Evolutionary conservation across 1,140 invertebrate species (phyloP).

Genomic region (Palaemon carinicauda): DNA sequence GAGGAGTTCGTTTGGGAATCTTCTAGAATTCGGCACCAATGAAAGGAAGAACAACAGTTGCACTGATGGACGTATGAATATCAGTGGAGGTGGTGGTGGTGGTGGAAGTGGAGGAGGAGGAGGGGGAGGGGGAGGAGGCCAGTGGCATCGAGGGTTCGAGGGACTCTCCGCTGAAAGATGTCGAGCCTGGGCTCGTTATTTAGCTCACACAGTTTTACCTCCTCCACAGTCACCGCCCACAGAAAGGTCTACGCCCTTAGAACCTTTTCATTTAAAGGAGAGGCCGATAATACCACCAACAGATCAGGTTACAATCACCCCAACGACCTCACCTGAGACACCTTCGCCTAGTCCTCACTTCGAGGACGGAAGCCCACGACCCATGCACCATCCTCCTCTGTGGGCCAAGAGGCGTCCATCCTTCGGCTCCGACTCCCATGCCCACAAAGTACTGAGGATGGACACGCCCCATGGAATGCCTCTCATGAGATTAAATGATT

Average conservation of each 20-base stretch:
- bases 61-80: neutral
- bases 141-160: constrained; percentile 33
- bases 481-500: neutral
- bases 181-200: constrained; percentile 39
- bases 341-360: constrained; percentile 5
- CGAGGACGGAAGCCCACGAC: constrained; percentile 37
- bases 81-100: neutral
- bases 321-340: constrained; percentile 44
- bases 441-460: constrained; percentile 3
- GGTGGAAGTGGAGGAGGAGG: neutral
- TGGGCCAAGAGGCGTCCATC: constrained; percentile 39
- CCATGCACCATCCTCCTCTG: neutral
- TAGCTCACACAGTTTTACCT: constrained; percentile 25
- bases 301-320: constrained; percentile 23
- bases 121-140: neutral
- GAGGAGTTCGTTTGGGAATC: neutral
- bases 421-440: constrained; percentile 9
- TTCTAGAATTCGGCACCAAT: neutral
- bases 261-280: neutral
- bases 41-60: neutral
- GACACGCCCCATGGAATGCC: neutral
- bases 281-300: neutral
- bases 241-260: neutral
- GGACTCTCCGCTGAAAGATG: constrained; percentile 32
- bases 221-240: constrained; percentile 18